phyloP scores from a whole-genome alignment of 2,113 vertebrate genomes.

The Oryzias woworae region DNA sequence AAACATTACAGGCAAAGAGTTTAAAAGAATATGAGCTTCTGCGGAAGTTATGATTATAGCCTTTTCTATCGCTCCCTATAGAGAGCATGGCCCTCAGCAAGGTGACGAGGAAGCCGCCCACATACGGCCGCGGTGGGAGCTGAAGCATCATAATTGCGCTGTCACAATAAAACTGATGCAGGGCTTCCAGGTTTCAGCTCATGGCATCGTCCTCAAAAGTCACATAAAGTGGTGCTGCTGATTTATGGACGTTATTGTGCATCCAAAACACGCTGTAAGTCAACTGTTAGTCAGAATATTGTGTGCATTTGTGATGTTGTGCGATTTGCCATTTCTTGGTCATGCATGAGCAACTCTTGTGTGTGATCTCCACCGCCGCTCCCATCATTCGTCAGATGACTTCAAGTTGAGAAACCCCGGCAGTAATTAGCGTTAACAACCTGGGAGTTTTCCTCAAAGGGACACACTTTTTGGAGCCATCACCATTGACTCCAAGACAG shows the following conservation, averaged over 20 bases:
- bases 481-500: conserved; percentile 48
- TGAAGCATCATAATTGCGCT: conserved; percentile 68
- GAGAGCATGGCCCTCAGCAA: conserved; percentile 62
- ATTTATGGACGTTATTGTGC: neutral
- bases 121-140: conserved; percentile 43
- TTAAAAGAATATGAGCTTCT: conserved; percentile 70
- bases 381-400: conserved; percentile 61
- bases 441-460: conserved; percentile 67
- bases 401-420: conserved; percentile 58
- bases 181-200: conserved; percentile 57
- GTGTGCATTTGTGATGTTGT: conserved; percentile 9
- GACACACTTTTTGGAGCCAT: conserved; percentile 45
- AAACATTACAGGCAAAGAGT: conserved; percentile 57
- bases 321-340: conserved; percentile 22
- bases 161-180: conserved; percentile 74
- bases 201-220: conserved; percentile 41
- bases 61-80: conserved; percentile 60
- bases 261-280: conserved; percentile 6
- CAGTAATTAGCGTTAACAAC: conserved; percentile 71
- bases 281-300: conserved; percentile 19
- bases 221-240: conserved; percentile 25
- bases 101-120: conserved; percentile 56
- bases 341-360: conserved; percentile 21
- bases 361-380: conserved; percentile 39
- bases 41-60: conserved; percentile 69